A percentile compares a stretch with the other conserved stretches of the same genome.
phyloP scores from a whole-genome alignment of 1,140 invertebrate species.

The Cheumatopsyche charites region DNA sequence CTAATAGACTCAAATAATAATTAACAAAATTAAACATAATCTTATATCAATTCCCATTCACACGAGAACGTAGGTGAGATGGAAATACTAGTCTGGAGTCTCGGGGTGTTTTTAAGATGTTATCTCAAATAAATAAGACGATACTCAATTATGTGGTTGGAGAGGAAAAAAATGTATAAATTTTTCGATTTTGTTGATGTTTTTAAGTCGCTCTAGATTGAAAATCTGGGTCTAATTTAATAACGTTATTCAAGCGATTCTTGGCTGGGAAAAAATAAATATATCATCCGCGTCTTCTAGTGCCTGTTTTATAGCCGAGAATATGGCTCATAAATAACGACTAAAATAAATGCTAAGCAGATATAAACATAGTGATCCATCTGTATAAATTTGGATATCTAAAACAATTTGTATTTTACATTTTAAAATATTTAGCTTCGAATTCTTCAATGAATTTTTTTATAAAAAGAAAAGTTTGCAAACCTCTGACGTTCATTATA shows the following conservation, averaged over 20 bases:
- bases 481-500: not conserved
- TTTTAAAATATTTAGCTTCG: no score
- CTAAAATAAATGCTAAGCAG: not conserved
- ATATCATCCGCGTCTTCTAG: constrained; percentile 9
- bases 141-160: no score
- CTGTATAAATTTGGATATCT: constrained; percentile 4
- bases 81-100: no score
- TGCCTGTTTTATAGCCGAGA: constrained; percentile 1
- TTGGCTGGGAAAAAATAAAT: constrained; percentile 8
- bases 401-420: no score
- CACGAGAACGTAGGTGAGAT: no score
- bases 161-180: no score
- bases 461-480: no score
- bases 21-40: no score
- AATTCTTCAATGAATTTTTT: no score
- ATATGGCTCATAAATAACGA: constrained; percentile 5
- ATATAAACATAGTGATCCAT: constrained; percentile 5
- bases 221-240: constrained; percentile 13
- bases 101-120: not conserved
- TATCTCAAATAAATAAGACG: not conserved
- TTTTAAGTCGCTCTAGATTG: not conserved
- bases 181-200: no score
- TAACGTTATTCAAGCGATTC: not conserved
- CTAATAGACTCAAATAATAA: no score
- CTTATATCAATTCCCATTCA: no score